Conservation (phyloP, 2,113 vertebrate genomes). For the Eubucco bourcierii region DNA sequence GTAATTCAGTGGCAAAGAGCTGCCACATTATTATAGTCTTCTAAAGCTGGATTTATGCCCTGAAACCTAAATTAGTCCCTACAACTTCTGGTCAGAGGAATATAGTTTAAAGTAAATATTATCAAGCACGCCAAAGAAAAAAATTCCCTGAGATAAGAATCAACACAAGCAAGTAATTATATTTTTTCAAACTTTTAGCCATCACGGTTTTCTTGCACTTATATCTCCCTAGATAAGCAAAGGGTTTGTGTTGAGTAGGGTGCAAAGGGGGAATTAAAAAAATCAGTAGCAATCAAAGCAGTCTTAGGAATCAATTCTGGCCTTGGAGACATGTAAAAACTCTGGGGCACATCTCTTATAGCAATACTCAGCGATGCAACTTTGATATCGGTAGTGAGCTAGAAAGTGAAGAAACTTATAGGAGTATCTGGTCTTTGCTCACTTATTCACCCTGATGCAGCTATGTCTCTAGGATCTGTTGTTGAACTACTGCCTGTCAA, state of each 20-base stretch:
- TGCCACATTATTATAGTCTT: conserved; percentile 34
- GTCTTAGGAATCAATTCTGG: not conserved
- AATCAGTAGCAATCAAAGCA: not conserved
- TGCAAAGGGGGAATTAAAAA: not conserved
- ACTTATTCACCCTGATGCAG: not conserved
- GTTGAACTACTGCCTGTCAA: conserved; percentile 13
- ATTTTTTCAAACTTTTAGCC: not conserved
- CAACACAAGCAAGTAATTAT: not conserved
- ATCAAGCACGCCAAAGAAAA: conserved; percentile 1
- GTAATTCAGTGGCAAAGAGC: conserved; percentile 58
- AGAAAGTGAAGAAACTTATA: not conserved
- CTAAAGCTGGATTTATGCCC: conserved; percentile 51
- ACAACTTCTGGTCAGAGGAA: conserved; percentile 32
- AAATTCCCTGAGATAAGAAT: not conserved
- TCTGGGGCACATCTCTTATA: accelerated
- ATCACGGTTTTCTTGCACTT: not conserved
- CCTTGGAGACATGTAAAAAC: not conserved
- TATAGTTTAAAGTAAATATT: conserved; percentile 46
- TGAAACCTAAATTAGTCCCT: conserved; percentile 59
- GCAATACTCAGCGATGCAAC: accelerated
- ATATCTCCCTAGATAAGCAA: not conserved
- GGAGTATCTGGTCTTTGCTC: not conserved
- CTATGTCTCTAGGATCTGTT: not conserved
- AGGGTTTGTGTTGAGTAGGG: not conserved
- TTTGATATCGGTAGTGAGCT: not conserved